These are phyloP conservation scores for Autographa pulchrina DNA, from an alignment of 2,888 invertebrate species.

Conservation along the genomic window DNA sequence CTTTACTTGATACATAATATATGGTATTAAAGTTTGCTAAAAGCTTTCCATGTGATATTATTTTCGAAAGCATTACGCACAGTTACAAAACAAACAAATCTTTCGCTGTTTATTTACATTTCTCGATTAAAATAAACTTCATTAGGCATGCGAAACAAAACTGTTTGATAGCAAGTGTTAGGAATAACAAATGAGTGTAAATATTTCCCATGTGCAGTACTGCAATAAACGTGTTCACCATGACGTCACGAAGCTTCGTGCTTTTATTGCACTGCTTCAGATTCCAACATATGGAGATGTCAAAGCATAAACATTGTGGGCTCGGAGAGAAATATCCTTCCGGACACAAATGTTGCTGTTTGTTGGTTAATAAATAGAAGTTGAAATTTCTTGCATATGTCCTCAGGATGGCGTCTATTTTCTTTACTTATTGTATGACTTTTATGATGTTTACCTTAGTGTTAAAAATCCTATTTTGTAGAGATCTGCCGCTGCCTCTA, in stretches of 20 bases:
- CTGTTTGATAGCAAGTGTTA: slow-evolving; percentile 22
- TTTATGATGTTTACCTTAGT: too few species aligned
- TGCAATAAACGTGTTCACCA: slow-evolving; percentile 63
- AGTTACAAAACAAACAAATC: neutral
- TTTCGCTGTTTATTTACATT: slow-evolving; percentile 13
- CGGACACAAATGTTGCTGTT: slow-evolving; percentile 54
- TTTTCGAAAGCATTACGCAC: neutral
- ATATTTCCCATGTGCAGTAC: slow-evolving; percentile 62
- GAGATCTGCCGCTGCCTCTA: too few species aligned
- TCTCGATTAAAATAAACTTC: slow-evolving; percentile 16
- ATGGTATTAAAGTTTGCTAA: neutral
- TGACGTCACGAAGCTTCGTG: slow-evolving; percentile 66
- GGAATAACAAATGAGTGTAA: slow-evolving; percentile 43
- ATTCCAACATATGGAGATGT: slow-evolving; percentile 51
- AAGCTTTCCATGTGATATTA: neutral
- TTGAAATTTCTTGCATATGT: neutral
- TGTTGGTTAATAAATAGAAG: slow-evolving; percentile 39
- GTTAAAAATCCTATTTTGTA: too few species aligned
- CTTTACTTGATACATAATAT: slow-evolving; percentile 1
- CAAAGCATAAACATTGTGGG: slow-evolving; percentile 56
- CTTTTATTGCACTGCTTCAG: slow-evolving; percentile 66
- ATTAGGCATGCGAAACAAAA: slow-evolving; percentile 31
- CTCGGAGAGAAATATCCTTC: slow-evolving; percentile 67
- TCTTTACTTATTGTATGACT: too few species aligned
- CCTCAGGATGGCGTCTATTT: too few species aligned